phyloP scores from a whole-genome alignment of 2,797 vertebrate genomes.

The Leontocebus nigricollis region DNA sequence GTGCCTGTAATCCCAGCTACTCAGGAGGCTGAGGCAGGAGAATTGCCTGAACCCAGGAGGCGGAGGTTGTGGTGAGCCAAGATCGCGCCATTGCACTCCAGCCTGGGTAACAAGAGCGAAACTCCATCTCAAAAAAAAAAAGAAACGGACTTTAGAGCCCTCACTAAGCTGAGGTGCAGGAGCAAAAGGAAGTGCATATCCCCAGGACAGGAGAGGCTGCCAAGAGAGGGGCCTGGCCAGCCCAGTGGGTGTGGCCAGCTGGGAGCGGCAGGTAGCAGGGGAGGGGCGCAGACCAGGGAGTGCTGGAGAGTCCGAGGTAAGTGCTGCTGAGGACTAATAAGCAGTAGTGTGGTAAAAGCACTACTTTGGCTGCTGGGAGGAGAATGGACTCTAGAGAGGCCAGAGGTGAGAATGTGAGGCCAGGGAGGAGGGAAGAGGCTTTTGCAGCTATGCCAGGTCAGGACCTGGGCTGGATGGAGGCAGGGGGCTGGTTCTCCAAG shows the following conservation, averaged over 20 bases:
- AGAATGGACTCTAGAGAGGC: background rate
- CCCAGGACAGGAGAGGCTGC: background rate
- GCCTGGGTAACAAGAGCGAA: too few species aligned
- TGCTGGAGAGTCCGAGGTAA: background rate
- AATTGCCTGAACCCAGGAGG: too few species aligned
- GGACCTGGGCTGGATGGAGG: accelerated
- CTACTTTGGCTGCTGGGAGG: background rate
- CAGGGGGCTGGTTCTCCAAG: background rate
- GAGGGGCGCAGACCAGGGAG: too few species aligned
- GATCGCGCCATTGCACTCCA: too few species aligned
- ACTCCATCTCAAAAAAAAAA: too few species aligned
- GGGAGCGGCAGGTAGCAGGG: background rate
- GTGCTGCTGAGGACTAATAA: background rate
- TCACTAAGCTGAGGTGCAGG: background rate
- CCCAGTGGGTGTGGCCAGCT: too few species aligned
- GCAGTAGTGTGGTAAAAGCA: background rate
- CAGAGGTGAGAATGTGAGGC: background rate
- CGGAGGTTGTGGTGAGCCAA: too few species aligned
- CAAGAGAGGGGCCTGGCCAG: too few species aligned
- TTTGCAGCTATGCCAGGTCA: background rate
- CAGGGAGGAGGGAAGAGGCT: background rate
- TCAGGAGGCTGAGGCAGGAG: too few species aligned
- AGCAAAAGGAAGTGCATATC: background rate
- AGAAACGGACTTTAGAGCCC: background rate
- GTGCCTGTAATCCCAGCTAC: too few species aligned